These are phyloP conservation scores for Nycticebus coucang DNA, from an alignment of 2,113 vertebrate species.

Conservation along the genomic window DNA sequence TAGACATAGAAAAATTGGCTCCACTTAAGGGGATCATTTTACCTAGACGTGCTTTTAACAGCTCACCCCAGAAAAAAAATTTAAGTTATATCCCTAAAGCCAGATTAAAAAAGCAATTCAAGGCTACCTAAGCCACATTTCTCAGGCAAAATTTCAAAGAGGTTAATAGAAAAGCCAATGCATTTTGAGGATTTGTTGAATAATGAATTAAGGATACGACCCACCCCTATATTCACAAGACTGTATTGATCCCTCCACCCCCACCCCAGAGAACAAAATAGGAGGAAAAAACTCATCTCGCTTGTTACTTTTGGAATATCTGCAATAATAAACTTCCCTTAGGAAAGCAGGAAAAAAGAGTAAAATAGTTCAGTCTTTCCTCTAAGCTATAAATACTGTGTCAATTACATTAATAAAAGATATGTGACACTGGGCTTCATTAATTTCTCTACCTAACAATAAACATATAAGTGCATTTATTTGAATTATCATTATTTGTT, in stretches of 20 bases:
- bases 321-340: conserved; percentile 42
- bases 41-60: conserved; percentile 54
- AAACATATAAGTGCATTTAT: conserved; percentile 45
- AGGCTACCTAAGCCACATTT: conserved; percentile 63
- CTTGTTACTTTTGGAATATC: conserved; percentile 45
- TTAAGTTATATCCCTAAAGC: conserved; percentile 54
- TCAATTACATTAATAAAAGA: conserved; percentile 29
- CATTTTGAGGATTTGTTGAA: conserved; percentile 51
- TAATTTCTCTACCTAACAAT: conserved; percentile 33
- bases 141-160: conserved; percentile 58
- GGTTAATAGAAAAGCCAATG: conserved; percentile 66
- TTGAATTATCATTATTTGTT: conserved; percentile 12
- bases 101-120: conserved; percentile 65
- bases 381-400: not conserved
- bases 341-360: not conserved
- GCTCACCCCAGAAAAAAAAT: conserved; percentile 20
- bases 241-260: not conserved
- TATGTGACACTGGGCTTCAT: not conserved
- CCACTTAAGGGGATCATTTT: conserved; percentile 74
- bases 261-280: not conserved
- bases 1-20: conserved; percentile 49
- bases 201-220: conserved; percentile 63
- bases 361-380: conserved; percentile 7
- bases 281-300: not conserved
- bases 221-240: not conserved